Percentiles rank a stretch among this genome's conserved stretches.
Conservation (phyloP, 2,888 invertebrate genomes). For the Eristalinus sepulchralis region DNA sequence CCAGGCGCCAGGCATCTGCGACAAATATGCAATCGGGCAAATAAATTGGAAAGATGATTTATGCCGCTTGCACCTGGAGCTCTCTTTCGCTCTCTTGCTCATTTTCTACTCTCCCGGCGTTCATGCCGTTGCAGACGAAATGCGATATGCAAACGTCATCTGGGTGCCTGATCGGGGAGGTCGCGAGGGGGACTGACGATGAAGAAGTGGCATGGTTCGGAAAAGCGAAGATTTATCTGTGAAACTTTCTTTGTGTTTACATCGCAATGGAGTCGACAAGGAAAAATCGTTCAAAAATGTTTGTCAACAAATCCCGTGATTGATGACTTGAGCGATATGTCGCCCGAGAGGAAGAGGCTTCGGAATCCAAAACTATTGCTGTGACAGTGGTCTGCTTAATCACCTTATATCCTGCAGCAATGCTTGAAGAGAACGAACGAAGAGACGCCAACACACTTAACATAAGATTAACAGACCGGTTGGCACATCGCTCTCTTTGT, state of each 20-base stretch:
- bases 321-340: constrained; percentile 60
- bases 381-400: not conserved
- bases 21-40: constrained; percentile 57
- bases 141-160: constrained; percentile 54
- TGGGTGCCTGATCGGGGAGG: not conserved
- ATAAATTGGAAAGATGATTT: constrained; percentile 65
- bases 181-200: not conserved
- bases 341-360: constrained; percentile 1
- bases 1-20: constrained; percentile 58
- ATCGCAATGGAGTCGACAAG: constrained; percentile 25
- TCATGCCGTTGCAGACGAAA: constrained; percentile 33
- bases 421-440: not conserved
- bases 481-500: not conserved
- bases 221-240: constrained; percentile 63
- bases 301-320: constrained; percentile 65
- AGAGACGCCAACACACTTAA: not conserved
- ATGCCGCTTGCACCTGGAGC: constrained; percentile 59
- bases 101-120: not conserved
- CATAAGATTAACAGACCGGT: not conserved
- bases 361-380: not conserved
- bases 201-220: constrained; percentile 13
- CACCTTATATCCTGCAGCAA: not conserved
- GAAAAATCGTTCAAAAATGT: constrained; percentile 45
- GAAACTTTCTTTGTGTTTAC: constrained; percentile 61
- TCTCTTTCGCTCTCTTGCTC: not conserved